phyloP scores from a whole-genome alignment of 2,113 vertebrate species.

The Noturus placidus region DNA sequence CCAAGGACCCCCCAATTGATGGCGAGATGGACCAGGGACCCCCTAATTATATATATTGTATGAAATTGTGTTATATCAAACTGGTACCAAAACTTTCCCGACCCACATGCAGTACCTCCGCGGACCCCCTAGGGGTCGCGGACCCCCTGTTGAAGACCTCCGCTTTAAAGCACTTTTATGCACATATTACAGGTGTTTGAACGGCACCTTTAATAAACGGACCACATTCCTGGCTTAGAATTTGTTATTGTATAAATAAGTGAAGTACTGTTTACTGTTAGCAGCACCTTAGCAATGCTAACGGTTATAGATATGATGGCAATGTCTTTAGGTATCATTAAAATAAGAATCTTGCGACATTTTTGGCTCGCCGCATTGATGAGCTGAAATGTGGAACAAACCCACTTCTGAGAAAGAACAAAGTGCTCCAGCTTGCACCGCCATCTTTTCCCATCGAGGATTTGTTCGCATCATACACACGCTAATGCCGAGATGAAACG shows the following conservation, averaged over 20 bases:
- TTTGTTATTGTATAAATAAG: not conserved
- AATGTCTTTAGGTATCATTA: not conserved
- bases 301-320: too few relatives aligned
- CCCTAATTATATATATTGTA: too few relatives aligned
- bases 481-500: slow-evolving; percentile 39
- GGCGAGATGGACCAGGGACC: too few relatives aligned
- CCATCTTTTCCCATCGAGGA: slow-evolving; percentile 40
- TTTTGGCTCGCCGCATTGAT: not conserved
- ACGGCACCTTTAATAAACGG: not conserved
- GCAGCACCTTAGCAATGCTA: not conserved
- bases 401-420: not conserved
- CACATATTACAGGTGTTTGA: not conserved
- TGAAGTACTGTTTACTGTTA: not conserved
- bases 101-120: too few relatives aligned
- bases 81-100: too few relatives aligned
- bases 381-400: slow-evolving; percentile 12
- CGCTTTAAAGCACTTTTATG: too few relatives aligned
- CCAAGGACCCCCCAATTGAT: too few relatives aligned
- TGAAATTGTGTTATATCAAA: too few relatives aligned
- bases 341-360: not conserved
- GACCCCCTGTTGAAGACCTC: too few relatives aligned
- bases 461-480: slow-evolving; percentile 41
- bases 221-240: not conserved
- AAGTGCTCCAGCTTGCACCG: slow-evolving; percentile 17
- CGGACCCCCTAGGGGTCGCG: too few relatives aligned